phyloP scores from a whole-genome alignment of 92 coral and sea anemone genomes.

The Ricordea florida region DNA sequence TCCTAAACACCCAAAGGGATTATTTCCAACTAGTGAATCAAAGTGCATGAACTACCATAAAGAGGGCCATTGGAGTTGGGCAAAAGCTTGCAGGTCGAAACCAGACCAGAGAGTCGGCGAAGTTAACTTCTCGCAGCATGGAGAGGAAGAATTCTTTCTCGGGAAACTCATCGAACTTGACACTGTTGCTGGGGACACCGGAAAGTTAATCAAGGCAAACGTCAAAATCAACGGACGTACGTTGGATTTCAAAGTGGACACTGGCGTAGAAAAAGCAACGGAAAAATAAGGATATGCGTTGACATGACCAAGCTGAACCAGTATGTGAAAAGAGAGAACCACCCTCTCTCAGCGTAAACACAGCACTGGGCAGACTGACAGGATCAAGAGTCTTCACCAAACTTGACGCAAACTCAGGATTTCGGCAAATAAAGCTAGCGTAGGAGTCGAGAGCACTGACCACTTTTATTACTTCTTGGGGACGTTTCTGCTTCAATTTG shows the following conservation, averaged over 20 bases:
- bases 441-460: slow-evolving; percentile 38
- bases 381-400: slow-evolving; percentile 44
- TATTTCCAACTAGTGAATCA: neutral
- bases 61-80: slow-evolving; percentile 25
- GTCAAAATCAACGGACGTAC: no score
- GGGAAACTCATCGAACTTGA: no score
- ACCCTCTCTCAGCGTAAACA: slow-evolving; percentile 10
- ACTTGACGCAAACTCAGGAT: slow-evolving; percentile 59
- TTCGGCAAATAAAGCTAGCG: no score
- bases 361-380: neutral
- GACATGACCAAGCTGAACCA: neutral
- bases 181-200: no score
- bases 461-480: slow-evolving; percentile 51
- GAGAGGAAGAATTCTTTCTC: no score
- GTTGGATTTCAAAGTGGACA: neutral
- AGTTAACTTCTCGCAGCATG: no score
- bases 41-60: neutral
- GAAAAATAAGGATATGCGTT: neutral
- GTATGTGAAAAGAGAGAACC: slow-evolving; percentile 8
- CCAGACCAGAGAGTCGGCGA: neutral
- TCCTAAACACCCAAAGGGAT: slow-evolving; percentile 2
- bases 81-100: no score
- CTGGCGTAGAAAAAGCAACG: neutral
- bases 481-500: slow-evolving; percentile 4
- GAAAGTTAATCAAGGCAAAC: no score